Percentiles rank a stretch among this genome's conserved stretches.
phyloP scores from a whole-genome alignment of 2,113 vertebrate genomes.

The Thamnaconus septentrionalis region DNA sequence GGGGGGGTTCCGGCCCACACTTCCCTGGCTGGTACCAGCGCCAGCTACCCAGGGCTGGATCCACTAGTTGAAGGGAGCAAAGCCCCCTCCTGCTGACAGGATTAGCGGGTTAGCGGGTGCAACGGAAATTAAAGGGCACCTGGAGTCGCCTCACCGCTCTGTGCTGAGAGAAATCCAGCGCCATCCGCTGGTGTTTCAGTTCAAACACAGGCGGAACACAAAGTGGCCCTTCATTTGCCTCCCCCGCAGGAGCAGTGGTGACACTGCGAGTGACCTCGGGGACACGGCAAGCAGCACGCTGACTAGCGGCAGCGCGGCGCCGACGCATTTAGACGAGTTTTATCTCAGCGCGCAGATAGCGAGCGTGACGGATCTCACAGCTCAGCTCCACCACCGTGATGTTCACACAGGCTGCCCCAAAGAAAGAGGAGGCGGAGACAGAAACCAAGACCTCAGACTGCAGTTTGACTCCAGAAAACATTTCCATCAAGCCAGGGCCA shows the following conservation, averaged over 20 bases:
- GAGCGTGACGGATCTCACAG: constrained; percentile 10
- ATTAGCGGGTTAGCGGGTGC: constrained; percentile 13
- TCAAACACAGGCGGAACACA: no score
- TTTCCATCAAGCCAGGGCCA: no score
- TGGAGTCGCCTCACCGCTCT: no score
- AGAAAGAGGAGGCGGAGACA: not conserved
- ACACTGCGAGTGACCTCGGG: constrained; percentile 12
- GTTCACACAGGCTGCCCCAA: constrained; percentile 3
- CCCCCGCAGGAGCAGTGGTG: not conserved
- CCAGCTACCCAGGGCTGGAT: constrained; percentile 21
- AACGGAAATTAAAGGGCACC: no score
- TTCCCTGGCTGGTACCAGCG: constrained; percentile 42
- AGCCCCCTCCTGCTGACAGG: constrained; percentile 26
- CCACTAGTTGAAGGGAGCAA: constrained; percentile 13
- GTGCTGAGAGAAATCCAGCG: no score
- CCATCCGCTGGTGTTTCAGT: no score
- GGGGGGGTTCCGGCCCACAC: constrained; percentile 63
- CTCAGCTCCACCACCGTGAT: constrained; percentile 1
- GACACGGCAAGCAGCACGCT: constrained; percentile 7
- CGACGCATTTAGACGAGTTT: constrained; percentile 30
- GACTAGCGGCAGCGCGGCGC: no score
- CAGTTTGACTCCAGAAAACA: no score
- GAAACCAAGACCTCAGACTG: no score
- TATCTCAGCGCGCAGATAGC: constrained; percentile 25
- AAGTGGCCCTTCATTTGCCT: no score